A percentile compares a stretch with the other conserved stretches of the same genome.
These are phyloP conservation scores for Timema podura DNA, from an alignment of 2,888 invertebrate genomes.

Conservation along the genomic window DNA sequence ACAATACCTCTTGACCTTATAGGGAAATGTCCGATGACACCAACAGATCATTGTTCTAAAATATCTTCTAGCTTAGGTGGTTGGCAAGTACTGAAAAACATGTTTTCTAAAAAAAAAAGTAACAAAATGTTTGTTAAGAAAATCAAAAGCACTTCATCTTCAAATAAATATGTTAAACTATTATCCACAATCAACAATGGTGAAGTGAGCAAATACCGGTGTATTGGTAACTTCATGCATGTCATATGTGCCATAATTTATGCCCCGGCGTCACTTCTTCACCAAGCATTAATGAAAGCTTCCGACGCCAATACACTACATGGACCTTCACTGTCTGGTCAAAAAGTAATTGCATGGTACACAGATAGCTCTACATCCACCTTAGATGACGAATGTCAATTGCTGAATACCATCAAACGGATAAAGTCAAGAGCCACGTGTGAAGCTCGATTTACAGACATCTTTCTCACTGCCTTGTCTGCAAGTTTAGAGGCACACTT, in stretches of 20 bases:
- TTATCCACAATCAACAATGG: neutral
- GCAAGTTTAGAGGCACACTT: conserved; percentile 48
- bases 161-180: conserved; percentile 12
- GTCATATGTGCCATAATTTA: conserved; percentile 17
- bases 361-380: conserved; percentile 37
- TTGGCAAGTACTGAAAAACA: neutral
- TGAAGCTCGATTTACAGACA: conserved; percentile 47
- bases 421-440: conserved; percentile 39
- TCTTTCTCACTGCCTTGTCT: conserved; percentile 50
- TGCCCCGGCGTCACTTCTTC: conserved; percentile 34
- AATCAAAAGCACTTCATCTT: neutral
- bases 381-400: conserved; percentile 42
- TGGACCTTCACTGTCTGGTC: conserved; percentile 46
- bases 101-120: neutral
- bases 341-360: conserved; percentile 46
- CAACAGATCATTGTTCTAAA: no score
- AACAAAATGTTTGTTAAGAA: neutral
- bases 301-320: conserved; percentile 44
- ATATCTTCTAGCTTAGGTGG: no score
- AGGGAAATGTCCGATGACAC: neutral
- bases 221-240: neutral
- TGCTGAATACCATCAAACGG: conserved; percentile 44
- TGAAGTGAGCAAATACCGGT: neutral
- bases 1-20: neutral
- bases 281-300: conserved; percentile 34